phyloP scores from a whole-genome alignment of 2,113 vertebrate species.

The Reinhardtius hippoglossoides region DNA sequence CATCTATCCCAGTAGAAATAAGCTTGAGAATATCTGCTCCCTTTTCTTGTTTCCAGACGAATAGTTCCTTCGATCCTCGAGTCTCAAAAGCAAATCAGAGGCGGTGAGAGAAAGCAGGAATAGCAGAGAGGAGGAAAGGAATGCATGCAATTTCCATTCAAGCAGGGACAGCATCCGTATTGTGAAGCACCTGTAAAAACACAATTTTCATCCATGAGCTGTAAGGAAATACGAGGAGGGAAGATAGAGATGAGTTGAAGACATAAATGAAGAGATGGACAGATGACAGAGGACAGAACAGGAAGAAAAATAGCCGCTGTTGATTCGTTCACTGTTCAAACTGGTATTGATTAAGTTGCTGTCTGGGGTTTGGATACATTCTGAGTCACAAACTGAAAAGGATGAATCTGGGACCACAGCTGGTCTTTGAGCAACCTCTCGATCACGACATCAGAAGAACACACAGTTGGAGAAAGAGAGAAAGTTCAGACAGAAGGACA shows the following conservation, averaged over 20 bases:
- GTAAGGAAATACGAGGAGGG: slow-evolving; percentile 43
- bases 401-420: slow-evolving; percentile 57
- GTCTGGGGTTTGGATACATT: slow-evolving; percentile 30
- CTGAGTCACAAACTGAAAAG: background rate
- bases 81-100: slow-evolving; percentile 49
- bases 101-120: slow-evolving; percentile 29
- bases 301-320: background rate
- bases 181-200: slow-evolving; percentile 83
- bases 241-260: slow-evolving; percentile 16
- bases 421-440: slow-evolving; percentile 52
- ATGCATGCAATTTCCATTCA: slow-evolving; percentile 76
- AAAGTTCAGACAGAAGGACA: slow-evolving; percentile 1
- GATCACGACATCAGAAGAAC: slow-evolving; percentile 38
- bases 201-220: slow-evolving; percentile 74
- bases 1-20: slow-evolving; percentile 30
- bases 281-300: background rate
- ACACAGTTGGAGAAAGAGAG: slow-evolving; percentile 14
- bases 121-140: slow-evolving; percentile 47
- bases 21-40: slow-evolving; percentile 17
- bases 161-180: slow-evolving; percentile 64
- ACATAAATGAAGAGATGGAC: slow-evolving; percentile 36
- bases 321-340: background rate
- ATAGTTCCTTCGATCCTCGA: slow-evolving; percentile 36
- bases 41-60: slow-evolving; percentile 22
- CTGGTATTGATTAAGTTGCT: slow-evolving; percentile 44